A percentile compares a stretch with the other conserved stretches of the same genome.
phyloP scores from a whole-genome alignment of 2,113 vertebrate species.

The Falcunculus frontatus region DNA sequence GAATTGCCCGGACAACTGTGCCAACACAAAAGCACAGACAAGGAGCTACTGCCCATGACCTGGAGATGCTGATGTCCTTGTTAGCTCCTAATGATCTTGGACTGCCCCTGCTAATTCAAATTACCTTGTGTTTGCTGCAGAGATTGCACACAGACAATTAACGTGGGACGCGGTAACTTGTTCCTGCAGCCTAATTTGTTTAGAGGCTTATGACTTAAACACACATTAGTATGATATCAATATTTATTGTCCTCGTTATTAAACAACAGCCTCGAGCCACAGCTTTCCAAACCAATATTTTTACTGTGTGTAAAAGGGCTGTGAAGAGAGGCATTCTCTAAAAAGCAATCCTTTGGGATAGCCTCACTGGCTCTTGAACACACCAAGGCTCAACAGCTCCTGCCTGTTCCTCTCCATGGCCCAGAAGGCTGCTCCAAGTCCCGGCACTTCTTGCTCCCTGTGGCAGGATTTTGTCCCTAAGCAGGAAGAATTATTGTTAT shows the following conservation, averaged over 20 bases:
- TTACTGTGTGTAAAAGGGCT: neutral
- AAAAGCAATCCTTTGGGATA: neutral
- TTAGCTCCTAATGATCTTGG: constrained; percentile 44
- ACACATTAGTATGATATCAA: constrained; percentile 11
- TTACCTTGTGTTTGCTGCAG: constrained; percentile 39
- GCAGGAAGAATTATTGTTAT: neutral
- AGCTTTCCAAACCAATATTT: neutral
- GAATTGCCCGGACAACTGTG: neutral
- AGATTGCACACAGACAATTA: constrained; percentile 51
- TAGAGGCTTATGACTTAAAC: constrained; percentile 19
- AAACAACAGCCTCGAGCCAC: constrained; percentile 33
- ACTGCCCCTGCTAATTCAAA: constrained; percentile 32
- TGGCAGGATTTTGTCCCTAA: neutral
- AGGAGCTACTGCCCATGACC: constrained; percentile 19
- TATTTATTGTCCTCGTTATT: constrained; percentile 46
- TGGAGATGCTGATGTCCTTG: constrained; percentile 27
- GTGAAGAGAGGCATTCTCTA: neutral
- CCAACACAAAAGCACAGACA: neutral
- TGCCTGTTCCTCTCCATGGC: neutral
- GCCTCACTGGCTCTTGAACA: neutral
- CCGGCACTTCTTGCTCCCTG: neutral
- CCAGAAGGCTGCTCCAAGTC: neutral
- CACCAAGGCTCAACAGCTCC: neutral
- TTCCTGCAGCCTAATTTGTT: constrained; percentile 28
- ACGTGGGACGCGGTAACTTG: neutral